phyloP scores from a whole-genome alignment of 2,113 vertebrate species.

The Macquaria ambigua region DNA sequence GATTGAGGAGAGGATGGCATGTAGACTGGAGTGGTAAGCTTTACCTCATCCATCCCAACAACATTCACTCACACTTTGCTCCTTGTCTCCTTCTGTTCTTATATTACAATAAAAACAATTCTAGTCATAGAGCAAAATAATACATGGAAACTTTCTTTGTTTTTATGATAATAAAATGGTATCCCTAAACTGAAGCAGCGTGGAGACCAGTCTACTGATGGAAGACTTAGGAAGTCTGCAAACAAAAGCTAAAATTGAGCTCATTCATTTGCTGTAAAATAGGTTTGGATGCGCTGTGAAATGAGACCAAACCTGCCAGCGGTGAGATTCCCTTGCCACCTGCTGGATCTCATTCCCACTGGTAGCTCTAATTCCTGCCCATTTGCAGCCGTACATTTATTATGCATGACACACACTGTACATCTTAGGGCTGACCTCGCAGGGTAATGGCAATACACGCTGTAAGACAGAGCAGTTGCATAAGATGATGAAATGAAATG shows the following conservation, averaged over 20 bases:
- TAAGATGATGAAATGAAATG: slow-evolving; percentile 44
- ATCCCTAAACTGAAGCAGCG: neutral
- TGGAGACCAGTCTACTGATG: neutral
- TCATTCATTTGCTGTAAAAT: slow-evolving; percentile 34
- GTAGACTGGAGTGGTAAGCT: neutral
- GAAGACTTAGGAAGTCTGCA: slow-evolving; percentile 1
- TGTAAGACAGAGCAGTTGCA: slow-evolving; percentile 26
- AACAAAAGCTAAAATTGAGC: slow-evolving; percentile 34
- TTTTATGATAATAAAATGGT: neutral
- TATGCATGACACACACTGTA: slow-evolving; percentile 54
- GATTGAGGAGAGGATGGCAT: slow-evolving; percentile 12
- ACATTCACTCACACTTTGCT: neutral
- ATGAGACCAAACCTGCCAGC: slow-evolving; percentile 44
- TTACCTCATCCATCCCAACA: slow-evolving; percentile 9
- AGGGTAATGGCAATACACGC: slow-evolving; percentile 26
- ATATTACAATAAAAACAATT: neutral
- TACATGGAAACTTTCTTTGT: neutral
- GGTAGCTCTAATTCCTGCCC: slow-evolving; percentile 38
- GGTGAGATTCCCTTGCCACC: slow-evolving; percentile 44
- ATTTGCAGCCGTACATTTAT: slow-evolving; percentile 37
- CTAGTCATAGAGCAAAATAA: neutral
- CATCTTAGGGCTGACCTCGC: slow-evolving; percentile 56
- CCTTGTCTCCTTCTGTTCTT: neutral
- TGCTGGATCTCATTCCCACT: slow-evolving; percentile 60
- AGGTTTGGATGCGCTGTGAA: slow-evolving; percentile 32